Evolutionary conservation across 1,140 invertebrate species (phyloP).

Genomic region (Lamellibrachia luymesi): DNA sequence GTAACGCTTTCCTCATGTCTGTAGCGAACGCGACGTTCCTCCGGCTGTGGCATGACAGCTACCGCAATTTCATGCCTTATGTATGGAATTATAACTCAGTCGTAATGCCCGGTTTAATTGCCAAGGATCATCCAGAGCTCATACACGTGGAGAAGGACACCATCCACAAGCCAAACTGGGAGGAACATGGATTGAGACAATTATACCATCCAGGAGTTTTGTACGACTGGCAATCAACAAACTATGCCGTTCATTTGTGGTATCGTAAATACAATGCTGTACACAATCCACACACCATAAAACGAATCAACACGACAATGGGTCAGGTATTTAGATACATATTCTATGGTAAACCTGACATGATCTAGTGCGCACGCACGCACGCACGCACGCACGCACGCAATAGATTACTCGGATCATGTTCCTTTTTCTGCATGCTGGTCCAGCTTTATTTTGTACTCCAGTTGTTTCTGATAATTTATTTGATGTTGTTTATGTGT

Average conservation of each 20-base stretch:
- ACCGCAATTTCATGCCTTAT: slow-evolving; percentile 22
- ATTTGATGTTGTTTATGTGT: too few species aligned
- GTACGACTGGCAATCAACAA: slow-evolving; percentile 24
- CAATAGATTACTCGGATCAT: too few species aligned
- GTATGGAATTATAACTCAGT: slow-evolving; percentile 7
- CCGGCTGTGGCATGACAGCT: slow-evolving; percentile 42
- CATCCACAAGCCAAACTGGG: slow-evolving; percentile 29
- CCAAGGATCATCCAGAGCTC: slow-evolving; percentile 14
- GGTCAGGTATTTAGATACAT: slow-evolving; percentile 25
- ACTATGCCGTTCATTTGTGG: slow-evolving; percentile 30
- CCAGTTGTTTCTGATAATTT: too few species aligned
- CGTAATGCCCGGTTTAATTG: neutral
- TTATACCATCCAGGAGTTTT: slow-evolving; percentile 17
- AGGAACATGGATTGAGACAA: slow-evolving; percentile 14
- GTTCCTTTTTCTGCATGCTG: too few species aligned
- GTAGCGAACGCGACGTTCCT: slow-evolving; percentile 47
- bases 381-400: too few species aligned
- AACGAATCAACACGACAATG: slow-evolving; percentile 24
- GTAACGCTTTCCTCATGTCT: slow-evolving; percentile 48
- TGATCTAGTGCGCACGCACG: neutral
- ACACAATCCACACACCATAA: slow-evolving; percentile 22
- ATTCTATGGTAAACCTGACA: neutral
- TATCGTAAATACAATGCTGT: slow-evolving; percentile 22
- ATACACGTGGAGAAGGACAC: slow-evolving; percentile 27
- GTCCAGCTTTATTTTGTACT: too few species aligned